A percentile compares a stretch with the other conserved stretches of the same genome.
Evolutionary conservation across 92 coral and sea anemone species (phyloP).

Genomic region (Epizoanthus ramosus): DNA sequence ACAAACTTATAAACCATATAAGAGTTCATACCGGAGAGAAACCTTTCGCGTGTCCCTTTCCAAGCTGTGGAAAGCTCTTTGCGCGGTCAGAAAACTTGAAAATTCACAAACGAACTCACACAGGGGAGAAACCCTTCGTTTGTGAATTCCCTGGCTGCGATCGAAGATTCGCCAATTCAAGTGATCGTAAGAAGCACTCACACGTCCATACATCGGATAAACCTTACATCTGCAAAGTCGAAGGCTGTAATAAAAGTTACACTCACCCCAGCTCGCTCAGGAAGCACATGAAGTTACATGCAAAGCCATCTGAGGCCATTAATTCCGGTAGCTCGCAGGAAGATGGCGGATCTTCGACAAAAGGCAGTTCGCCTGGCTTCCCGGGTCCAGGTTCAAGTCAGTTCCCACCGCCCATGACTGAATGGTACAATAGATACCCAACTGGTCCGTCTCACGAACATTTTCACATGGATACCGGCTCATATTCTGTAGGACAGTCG

Average conservation of each 20-base stretch:
- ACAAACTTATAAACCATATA: conserved; percentile 98
- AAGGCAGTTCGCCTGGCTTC: conserved; percentile 74
- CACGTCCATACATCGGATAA: conserved; percentile 99
- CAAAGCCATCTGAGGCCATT: conserved; percentile 90
- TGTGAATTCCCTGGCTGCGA: conserved; percentile 99
- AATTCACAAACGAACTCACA: conserved; percentile 98
- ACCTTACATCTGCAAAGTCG: conserved; percentile 98
- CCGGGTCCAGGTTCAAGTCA: conserved; percentile 71
- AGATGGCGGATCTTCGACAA: conserved; percentile 66
- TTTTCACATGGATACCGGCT: conserved; percentile 69
- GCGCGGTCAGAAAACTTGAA: conserved; percentile 99
- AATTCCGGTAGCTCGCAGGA: conserved; percentile 78
- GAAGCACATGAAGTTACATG: conserved; percentile 98
- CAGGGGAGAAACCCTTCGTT: conserved; percentile 98
- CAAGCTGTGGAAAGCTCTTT: conserved; percentile 98
- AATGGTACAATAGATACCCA: conserved; percentile 92
- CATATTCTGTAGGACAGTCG: conserved; percentile 72
- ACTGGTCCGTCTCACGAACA: conserved; percentile 80
- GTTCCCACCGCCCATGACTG: conserved; percentile 86
- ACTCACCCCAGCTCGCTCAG: conserved; percentile 98
- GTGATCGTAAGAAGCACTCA: conserved; percentile 99
- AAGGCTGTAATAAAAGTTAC: conserved; percentile 98
- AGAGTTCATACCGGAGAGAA: conserved; percentile 99
- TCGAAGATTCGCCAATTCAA: conserved; percentile 99
- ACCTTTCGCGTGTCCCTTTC: conserved; percentile 98